Percentiles rank a stretch among this genome's conserved stretches.
Evolutionary conservation across 2,797 vertebrate genomes (phyloP).

Genomic region (Pogonophryne albipinna): DNA sequence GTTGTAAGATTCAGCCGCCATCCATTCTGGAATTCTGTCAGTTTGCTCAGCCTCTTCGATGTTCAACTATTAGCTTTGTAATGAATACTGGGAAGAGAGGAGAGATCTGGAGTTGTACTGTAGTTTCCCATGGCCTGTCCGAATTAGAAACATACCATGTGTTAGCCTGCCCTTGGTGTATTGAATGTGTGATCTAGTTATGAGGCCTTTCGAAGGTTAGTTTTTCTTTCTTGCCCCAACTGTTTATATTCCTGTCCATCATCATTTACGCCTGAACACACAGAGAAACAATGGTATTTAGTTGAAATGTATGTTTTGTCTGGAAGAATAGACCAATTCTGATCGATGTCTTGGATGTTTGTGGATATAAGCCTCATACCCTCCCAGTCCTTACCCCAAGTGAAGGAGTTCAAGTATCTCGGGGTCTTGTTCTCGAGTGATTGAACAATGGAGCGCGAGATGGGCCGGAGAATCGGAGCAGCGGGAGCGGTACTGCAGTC

Average conservation of each 20-base stretch:
- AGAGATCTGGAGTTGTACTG: constrained; percentile 7
- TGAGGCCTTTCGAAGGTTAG: constrained; percentile 17
- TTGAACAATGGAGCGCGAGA: too few relatives aligned
- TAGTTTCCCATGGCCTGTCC: constrained; percentile 39
- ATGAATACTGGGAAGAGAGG: constrained; percentile 26
- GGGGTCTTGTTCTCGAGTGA: too few relatives aligned
- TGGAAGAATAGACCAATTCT: background rate
- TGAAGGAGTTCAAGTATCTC: too few relatives aligned
- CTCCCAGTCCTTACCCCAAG: too few relatives aligned
- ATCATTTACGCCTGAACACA: constrained; percentile 24
- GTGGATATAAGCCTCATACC: background rate
- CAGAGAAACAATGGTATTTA: constrained; percentile 23
- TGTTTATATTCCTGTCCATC: constrained; percentile 54
- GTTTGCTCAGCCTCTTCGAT: constrained; percentile 33
- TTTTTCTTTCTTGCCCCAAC: constrained; percentile 28
- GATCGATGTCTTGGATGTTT: constrained; percentile 9
- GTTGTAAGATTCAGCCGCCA: constrained; percentile 26
- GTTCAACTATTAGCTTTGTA: constrained; percentile 58
- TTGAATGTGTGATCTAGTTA: constrained; percentile 24
- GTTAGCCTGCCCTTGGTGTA: constrained; percentile 5
- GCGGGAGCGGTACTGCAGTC: too few relatives aligned
- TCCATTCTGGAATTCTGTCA: constrained; percentile 34
- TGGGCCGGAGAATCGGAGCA: too few relatives aligned
- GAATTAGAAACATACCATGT: constrained; percentile 19
- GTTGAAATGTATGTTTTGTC: constrained; percentile 31